phyloP scores from a whole-genome alignment of 2,797 vertebrate species.

The Lepilemur septentrionalis region DNA sequence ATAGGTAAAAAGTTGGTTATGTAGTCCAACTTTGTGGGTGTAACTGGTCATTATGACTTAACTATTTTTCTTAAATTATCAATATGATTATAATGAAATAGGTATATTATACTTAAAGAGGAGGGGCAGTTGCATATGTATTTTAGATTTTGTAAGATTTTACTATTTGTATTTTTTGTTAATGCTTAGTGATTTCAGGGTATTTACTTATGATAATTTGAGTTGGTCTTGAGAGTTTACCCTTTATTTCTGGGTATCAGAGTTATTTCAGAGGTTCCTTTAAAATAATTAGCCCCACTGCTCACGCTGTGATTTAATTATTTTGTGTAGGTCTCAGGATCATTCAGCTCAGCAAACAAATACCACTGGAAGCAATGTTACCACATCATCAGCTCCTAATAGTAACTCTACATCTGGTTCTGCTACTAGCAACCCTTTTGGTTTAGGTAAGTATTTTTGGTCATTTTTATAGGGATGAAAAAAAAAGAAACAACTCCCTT shows the following conservation, averaged over 20 bases:
- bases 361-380: conserved; percentile 79
- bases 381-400: conserved; percentile 82
- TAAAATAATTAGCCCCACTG: conserved; percentile 1
- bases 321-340: conserved; percentile 84
- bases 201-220: conserved; percentile 21
- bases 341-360: conserved; percentile 82
- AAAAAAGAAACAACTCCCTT: background rate
- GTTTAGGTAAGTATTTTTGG: conserved; percentile 84
- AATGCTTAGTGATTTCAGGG: background rate
- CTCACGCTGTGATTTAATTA: conserved; percentile 45
- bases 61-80: background rate
- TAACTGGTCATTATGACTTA: background rate
- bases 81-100: background rate
- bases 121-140: background rate
- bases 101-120: background rate
- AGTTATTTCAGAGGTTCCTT: conserved; percentile 50
- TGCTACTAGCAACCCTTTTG: conserved; percentile 85
- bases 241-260: conserved; percentile 23
- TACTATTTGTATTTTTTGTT: background rate
- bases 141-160: conserved; percentile 2
- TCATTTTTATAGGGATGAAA: background rate
- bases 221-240: conserved; percentile 32
- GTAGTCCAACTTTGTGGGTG: background rate
- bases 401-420: conserved; percentile 83
- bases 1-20: background rate